These are phyloP conservation scores for Physeter macrocephalus DNA, from an alignment of 2,113 vertebrate species.

Conservation along the genomic window DNA sequence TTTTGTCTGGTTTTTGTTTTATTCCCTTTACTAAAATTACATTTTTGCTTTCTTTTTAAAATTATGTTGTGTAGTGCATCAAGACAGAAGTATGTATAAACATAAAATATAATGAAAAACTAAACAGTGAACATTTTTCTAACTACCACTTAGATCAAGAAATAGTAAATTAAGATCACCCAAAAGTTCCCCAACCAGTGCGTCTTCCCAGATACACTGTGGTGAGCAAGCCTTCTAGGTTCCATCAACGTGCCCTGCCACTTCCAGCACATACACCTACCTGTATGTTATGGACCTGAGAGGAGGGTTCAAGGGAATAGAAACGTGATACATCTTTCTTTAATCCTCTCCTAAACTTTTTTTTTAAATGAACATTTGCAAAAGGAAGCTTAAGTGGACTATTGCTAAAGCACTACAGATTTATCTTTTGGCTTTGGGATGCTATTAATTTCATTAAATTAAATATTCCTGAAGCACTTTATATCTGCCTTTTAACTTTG, in stretches of 20 bases:
- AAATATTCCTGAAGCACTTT: not conserved
- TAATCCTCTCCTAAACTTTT: not conserved
- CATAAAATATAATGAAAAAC: not conserved
- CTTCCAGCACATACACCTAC: not conserved
- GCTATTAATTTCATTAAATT: not conserved
- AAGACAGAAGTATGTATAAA: not conserved
- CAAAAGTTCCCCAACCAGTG: not conserved
- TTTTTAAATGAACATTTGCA: not conserved
- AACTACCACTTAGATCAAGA: not conserved
- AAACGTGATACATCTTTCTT: not conserved
- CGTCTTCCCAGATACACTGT: not conserved
- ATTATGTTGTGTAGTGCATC: not conserved
- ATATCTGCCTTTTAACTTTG: not conserved
- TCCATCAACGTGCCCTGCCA: not conserved
- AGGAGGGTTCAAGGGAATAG: not conserved
- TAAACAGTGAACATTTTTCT: not conserved
- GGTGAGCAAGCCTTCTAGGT: not conserved
- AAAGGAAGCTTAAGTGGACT: not conserved
- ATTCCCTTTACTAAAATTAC: not conserved
- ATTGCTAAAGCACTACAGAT: not conserved
- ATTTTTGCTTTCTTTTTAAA: not conserved
- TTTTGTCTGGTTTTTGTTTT: not conserved
- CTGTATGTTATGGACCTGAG: not conserved
- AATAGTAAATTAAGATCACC: not conserved
- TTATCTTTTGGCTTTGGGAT: not conserved